Conservation (phyloP, 37 sponge, comb jelly and placozoan species). For the Mnemiopsis leidyi region DNA sequence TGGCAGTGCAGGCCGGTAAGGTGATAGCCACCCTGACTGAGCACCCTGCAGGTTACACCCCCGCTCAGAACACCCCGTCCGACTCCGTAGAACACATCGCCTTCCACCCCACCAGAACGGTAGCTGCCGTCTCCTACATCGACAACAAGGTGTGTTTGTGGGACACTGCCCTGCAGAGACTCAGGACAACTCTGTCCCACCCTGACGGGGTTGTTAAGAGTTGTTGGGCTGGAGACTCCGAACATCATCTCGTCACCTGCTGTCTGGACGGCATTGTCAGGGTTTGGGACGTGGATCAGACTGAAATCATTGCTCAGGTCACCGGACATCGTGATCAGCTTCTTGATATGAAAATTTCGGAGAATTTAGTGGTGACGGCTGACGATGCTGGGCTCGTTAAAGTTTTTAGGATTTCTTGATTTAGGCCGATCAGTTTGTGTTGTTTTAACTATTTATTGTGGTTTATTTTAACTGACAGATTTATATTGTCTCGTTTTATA, state of each 20-base stretch:
- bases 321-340: constrained; percentile 35
- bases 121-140: constrained; percentile 26
- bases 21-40: constrained; percentile 41
- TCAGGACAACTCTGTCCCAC: constrained; percentile 19
- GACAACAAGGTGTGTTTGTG: constrained; percentile 32
- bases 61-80: not conserved
- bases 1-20: not conserved
- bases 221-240: constrained; percentile 45
- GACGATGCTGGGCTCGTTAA: constrained; percentile 36
- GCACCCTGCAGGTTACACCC: not conserved
- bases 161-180: constrained; percentile 22
- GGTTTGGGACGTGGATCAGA: constrained; percentile 65
- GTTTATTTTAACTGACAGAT: constrained; percentile 58
- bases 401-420: constrained; percentile 51
- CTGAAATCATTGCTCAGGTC: constrained; percentile 22
- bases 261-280: constrained; percentile 55
- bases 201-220: constrained; percentile 59
- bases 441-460: not conserved
- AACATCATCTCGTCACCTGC: constrained; percentile 39
- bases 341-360: constrained; percentile 47
- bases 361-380: constrained; percentile 47
- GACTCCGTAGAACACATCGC: constrained; percentile 64
- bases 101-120: constrained; percentile 6
- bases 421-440: not conserved
- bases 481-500: too few species aligned